Conservation (phyloP, 2,888 invertebrate species). For the Lasioglossum leucozonium region DNA sequence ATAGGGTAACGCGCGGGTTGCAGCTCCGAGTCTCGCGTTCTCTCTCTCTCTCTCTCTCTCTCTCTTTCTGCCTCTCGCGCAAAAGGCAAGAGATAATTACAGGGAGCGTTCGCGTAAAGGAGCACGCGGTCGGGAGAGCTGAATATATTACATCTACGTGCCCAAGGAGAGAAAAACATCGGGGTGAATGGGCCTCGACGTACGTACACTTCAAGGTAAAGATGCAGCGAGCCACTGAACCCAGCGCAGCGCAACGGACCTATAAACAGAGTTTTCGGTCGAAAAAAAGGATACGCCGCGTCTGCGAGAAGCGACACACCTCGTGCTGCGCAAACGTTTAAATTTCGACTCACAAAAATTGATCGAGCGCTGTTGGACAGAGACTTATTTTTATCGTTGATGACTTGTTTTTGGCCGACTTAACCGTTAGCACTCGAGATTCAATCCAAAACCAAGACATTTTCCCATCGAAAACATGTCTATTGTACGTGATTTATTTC, state of each 20-base stretch:
- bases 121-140: slow-evolving; percentile 49
- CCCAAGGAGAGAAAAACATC: slow-evolving; percentile 42
- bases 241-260: slow-evolving; percentile 6
- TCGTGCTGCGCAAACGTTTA: not conserved
- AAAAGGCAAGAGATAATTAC: slow-evolving; percentile 66
- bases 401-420: too few relatives aligned
- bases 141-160: slow-evolving; percentile 55
- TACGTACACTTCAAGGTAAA: slow-evolving; percentile 21
- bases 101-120: slow-evolving; percentile 46
- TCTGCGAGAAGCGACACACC: not conserved
- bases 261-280: not conserved
- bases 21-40: not conserved
- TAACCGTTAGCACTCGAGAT: not conserved
- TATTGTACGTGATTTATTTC: too few relatives aligned
- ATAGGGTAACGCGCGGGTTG: not conserved
- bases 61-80: slow-evolving; percentile 47
- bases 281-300: not conserved
- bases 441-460: too few relatives aligned
- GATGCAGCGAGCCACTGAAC: slow-evolving; percentile 18
- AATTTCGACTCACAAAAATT: not conserved
- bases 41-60: slow-evolving; percentile 43
- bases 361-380: not conserved
- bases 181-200: slow-evolving; percentile 56
- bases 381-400: not conserved
- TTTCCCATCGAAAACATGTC: too few relatives aligned